Evolutionary conservation across 2,888 invertebrate genomes (phyloP).

Genomic region (Syrista parreyssii): DNA sequence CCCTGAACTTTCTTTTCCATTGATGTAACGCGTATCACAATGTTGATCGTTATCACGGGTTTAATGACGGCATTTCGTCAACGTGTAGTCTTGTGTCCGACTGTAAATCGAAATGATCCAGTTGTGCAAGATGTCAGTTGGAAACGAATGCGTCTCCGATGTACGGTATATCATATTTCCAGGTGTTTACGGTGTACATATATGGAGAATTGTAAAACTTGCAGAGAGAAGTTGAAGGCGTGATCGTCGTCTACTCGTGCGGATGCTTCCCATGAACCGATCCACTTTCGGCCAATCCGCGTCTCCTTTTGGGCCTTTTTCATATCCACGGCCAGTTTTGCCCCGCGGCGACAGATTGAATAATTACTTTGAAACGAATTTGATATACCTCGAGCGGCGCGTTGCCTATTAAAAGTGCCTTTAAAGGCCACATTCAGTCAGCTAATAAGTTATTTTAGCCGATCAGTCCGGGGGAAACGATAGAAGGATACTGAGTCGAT

Average conservation of each 20-base stretch:
- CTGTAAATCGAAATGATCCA: neutral
- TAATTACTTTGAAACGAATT: constrained; percentile 7
- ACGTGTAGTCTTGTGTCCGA: neutral
- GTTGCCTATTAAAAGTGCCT: constrained; percentile 4
- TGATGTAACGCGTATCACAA: neutral
- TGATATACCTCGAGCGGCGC: constrained; percentile 4
- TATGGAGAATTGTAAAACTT: neutral
- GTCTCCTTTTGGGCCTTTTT: constrained; percentile 1
- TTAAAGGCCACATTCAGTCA: constrained; percentile 6
- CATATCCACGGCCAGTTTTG: neutral
- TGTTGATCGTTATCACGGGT: neutral
- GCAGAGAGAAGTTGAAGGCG: neutral
- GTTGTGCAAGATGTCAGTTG: neutral
- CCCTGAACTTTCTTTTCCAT: neutral
- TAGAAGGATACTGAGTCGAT: neutral
- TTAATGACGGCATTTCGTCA: neutral
- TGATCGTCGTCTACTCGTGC: neutral
- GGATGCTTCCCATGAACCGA: neutral
- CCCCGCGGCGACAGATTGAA: constrained; percentile 6
- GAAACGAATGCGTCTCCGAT: neutral
- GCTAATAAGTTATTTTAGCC: constrained; percentile 4
- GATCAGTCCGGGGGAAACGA: neutral
- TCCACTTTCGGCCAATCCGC: constrained; percentile 1
- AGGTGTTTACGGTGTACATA: neutral
- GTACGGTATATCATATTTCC: neutral